These are phyloP conservation scores for Ophioninae sp. DNA, from an alignment of 2,888 invertebrate species.

Conservation along the genomic window DNA sequence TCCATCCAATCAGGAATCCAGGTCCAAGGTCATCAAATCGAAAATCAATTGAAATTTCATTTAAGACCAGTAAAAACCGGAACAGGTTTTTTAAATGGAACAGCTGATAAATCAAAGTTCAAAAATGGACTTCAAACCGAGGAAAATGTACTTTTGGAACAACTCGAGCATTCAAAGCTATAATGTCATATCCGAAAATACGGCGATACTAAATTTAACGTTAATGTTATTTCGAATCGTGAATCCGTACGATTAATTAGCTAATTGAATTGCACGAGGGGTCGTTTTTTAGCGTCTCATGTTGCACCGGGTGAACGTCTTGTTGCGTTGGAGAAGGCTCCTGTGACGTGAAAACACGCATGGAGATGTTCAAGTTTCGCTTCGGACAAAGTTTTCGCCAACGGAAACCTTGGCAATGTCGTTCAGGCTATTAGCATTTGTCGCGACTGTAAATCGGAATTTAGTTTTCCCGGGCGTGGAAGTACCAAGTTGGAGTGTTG, in stretches of 20 bases:
- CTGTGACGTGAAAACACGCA: neutral
- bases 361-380: neutral
- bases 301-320: neutral
- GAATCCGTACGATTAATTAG: conserved; percentile 14
- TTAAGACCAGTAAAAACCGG: neutral
- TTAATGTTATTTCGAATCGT: conserved; percentile 12
- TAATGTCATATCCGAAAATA: neutral
- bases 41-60: neutral
- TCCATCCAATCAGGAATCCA: too few relatives aligned
- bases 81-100: too few relatives aligned
- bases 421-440: conserved; percentile 40
- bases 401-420: conserved; percentile 17
- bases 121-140: neutral
- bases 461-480: conserved; percentile 43
- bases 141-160: neutral
- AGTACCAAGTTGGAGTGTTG: conserved; percentile 64
- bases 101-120: neutral
- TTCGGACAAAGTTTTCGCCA: conserved; percentile 24
- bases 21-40: too few relatives aligned
- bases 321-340: neutral
- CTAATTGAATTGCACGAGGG: conserved; percentile 25
- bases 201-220: conserved; percentile 8
- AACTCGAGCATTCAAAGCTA: neutral
- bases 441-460: conserved; percentile 30
- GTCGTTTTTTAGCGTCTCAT: neutral